Percentiles rank a stretch among this genome's conserved stretches.
phyloP scores from a whole-genome alignment of 2,797 vertebrate genomes.

The Apodemus agrarius region DNA sequence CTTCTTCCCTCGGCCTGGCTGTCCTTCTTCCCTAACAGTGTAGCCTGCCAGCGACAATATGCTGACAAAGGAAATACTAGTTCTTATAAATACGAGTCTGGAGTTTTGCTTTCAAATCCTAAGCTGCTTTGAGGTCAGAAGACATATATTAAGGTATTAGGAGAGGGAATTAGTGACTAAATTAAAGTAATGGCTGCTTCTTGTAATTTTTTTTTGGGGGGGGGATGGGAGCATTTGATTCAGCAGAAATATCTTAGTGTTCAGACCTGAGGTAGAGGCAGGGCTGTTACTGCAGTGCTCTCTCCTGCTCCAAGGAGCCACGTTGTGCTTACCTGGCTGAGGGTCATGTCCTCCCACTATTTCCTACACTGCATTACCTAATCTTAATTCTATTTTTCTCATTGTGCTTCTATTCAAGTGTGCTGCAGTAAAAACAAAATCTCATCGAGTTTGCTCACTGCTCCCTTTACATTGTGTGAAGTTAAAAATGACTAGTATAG shows the following conservation, averaged over 20 bases:
- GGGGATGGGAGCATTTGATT: neutral
- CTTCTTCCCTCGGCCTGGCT: neutral
- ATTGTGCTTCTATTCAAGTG: neutral
- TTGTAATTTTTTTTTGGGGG: neutral
- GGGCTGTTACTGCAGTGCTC: neutral
- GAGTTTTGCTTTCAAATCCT: neutral
- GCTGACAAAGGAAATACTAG: constrained; percentile 31
- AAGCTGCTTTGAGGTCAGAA: constrained; percentile 23
- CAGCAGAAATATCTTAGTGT: neutral
- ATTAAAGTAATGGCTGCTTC: constrained; percentile 6
- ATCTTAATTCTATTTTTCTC: neutral
- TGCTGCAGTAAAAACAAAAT: neutral
- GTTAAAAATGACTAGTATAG: neutral
- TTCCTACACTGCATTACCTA: neutral
- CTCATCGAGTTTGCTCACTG: neutral
- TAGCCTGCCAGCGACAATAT: neutral
- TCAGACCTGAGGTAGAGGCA: neutral
- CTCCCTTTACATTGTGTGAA: neutral
- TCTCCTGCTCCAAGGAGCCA: neutral
- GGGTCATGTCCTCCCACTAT: neutral
- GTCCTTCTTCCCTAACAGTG: neutral
- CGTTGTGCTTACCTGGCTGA: neutral
- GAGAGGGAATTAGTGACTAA: constrained; percentile 5
- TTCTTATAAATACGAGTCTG: constrained; percentile 3
- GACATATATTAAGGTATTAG: constrained; percentile 48